Conservation (phyloP, 2,797 vertebrate genomes). For the Poeciliopsis presidionis region DNA sequence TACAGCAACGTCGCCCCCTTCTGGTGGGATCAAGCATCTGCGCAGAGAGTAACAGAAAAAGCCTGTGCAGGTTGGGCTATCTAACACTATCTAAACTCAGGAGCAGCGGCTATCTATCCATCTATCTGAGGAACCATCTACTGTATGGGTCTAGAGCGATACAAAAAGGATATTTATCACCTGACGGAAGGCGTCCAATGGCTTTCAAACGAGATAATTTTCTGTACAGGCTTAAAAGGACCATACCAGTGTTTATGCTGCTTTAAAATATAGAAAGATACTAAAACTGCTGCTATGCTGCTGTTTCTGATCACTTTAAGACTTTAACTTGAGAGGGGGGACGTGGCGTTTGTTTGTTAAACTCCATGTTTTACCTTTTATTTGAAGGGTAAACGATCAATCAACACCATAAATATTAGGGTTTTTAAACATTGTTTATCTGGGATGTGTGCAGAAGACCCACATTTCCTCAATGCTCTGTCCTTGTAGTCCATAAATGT, state of each 20-base stretch:
- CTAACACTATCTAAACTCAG: slow-evolving; percentile 62
- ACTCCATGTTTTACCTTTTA: neutral
- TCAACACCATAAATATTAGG: neutral
- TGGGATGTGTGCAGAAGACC: neutral
- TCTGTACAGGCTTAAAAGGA: slow-evolving; percentile 61
- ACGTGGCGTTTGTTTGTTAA: neutral
- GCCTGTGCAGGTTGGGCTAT: slow-evolving; percentile 43
- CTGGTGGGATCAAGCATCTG: slow-evolving; percentile 49
- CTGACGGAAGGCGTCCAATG: slow-evolving; percentile 51
- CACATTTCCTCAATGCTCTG: neutral
- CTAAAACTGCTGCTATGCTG: neutral
- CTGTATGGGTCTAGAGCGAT: slow-evolving; percentile 41
- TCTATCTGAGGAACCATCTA: slow-evolving; percentile 34
- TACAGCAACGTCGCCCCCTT: slow-evolving; percentile 61
- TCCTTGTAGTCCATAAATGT: neutral
- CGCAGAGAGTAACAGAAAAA: slow-evolving; percentile 52
- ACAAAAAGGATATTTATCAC: slow-evolving; percentile 56
- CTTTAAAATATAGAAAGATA: slow-evolving; percentile 28
- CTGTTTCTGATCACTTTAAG: neutral
- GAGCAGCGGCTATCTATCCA: slow-evolving; percentile 40
- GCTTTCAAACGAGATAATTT: slow-evolving; percentile 60
- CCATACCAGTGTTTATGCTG: slow-evolving; percentile 46
- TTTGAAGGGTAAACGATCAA: neutral
- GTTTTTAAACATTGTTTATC: neutral
- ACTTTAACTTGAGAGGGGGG: neutral